Conservation (phyloP, 2,797 vertebrate genomes). For the Scleropages formosus region DNA sequence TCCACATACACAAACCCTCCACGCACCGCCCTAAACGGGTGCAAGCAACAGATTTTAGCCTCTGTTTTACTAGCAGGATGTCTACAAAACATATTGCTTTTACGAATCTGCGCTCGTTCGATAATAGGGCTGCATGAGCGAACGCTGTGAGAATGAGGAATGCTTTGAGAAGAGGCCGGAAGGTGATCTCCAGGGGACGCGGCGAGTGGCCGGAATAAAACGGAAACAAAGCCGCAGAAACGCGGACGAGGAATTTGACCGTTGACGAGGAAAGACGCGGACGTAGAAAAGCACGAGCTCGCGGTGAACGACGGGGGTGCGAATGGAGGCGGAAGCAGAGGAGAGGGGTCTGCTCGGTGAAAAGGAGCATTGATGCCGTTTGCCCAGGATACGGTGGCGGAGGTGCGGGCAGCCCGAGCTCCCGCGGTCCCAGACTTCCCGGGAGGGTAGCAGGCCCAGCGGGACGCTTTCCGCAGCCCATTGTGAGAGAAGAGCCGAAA, state of each 20-base stretch:
- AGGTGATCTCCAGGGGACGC: conserved; percentile 43
- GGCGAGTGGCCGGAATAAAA: conserved; percentile 45
- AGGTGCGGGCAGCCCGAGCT: conserved; percentile 52
- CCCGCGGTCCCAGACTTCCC: conserved; percentile 48
- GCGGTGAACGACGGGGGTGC: conserved; percentile 51
- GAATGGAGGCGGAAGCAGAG: conserved; percentile 48
- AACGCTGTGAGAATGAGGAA: too few species aligned
- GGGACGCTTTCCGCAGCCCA: conserved; percentile 54
- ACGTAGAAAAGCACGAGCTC: conserved; percentile 60
- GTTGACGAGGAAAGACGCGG: conserved; percentile 52
- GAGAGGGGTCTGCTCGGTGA: conserved; percentile 45
- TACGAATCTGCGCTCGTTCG: too few species aligned
- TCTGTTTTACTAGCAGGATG: too few species aligned
- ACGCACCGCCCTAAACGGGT: too few species aligned
- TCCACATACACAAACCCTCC: too few species aligned
- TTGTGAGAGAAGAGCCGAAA: conserved; percentile 49
- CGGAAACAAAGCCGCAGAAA: conserved; percentile 22
- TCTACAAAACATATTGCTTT: too few species aligned
- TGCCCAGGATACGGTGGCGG: conserved; percentile 56
- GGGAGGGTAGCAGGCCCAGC: conserved; percentile 53
- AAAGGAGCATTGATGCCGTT: conserved; percentile 60
- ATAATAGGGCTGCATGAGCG: too few species aligned
- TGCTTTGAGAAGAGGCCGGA: conserved; percentile 33
- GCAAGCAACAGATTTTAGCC: too few species aligned
- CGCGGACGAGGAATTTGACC: conserved; percentile 56